A percentile compares a stretch with the other conserved stretches of the same genome.
Conservation (phyloP, 2,797 vertebrate species). For the Potorous gilbertii region DNA sequence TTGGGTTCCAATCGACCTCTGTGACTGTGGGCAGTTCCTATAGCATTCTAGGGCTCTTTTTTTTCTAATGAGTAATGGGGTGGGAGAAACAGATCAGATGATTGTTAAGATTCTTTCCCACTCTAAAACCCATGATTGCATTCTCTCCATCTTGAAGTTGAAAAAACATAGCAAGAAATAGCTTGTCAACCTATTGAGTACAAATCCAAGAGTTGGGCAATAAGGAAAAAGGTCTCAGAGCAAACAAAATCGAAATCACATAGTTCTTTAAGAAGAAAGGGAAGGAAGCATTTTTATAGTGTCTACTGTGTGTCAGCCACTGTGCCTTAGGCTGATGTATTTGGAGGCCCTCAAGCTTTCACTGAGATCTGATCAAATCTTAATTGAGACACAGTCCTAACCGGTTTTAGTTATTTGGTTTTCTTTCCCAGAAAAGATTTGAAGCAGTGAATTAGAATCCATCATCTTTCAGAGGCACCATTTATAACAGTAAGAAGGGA, state of each 20-base stretch:
- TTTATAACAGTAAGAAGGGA: conserved; percentile 46
- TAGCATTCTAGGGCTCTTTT: not conserved
- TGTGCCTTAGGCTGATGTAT: conserved; percentile 18
- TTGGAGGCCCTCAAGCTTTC: conserved; percentile 11
- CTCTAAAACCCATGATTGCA: not conserved
- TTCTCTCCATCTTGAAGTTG: conserved; percentile 59
- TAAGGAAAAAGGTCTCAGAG: conserved; percentile 33
- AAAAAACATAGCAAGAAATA: conserved; percentile 46
- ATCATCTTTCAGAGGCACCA: conserved; percentile 59
- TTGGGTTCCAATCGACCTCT: not conserved
- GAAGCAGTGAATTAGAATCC: conserved; percentile 49
- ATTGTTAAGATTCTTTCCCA: not conserved
- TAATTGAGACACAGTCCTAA: conserved; percentile 31
- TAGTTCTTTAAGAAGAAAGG: not conserved
- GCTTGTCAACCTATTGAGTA: not conserved
- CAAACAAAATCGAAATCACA: conserved; percentile 6
- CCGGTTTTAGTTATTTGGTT: not conserved
- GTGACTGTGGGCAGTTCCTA: not conserved
- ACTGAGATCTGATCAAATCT: conserved; percentile 35
- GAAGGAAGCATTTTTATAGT: not conserved
- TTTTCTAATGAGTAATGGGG: not conserved
- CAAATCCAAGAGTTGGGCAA: not conserved
- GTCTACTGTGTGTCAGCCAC: not conserved
- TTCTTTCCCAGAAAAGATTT: conserved; percentile 47
- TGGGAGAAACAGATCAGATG: not conserved